Base-by-base conservation (phyloP, 1,140 invertebrate genomes). In the Lanistes nyassanus region DNA sequence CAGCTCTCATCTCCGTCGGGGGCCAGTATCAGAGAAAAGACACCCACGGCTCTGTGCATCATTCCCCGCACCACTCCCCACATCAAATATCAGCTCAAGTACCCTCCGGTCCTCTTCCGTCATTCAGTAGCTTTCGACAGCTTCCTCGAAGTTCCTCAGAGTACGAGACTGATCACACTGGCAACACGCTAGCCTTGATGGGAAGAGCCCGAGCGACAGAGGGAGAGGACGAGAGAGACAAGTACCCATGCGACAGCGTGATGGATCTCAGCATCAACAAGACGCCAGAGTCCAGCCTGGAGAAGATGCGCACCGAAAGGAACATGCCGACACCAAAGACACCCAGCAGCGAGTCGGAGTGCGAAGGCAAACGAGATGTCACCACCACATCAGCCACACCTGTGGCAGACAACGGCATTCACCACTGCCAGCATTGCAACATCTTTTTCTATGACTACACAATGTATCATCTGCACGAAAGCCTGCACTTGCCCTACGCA, bases 371-470 rank as follows among this genome's bases (percentile, higher is more conserved):
- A 36, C 70, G 70, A 29, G 70, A 72, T 56, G 70, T 72, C 36
- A 69, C 42, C 42, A 60, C 70, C n/a, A 60, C 70, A 36, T 84
- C 84, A 23, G 79, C 76, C 39, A 82, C 82, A 3, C 83, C 84
- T 21, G 80, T 81, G 3, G 83, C 80, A 23, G 86, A 87, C 78
- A 82, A 79, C 73, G 77, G 79, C 31, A 83, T 86, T 34, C 86
- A 87, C 74, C 85, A 86, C 66, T 87, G 86, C 79, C 79, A 79
- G 19, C 86, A 87, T 76, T 87, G 86, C 70, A 85, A 85, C 81
- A 86, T 87, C 71, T 83, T 85, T 58, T 87, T 86, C 79, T 82
- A 85, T 53, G 86, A 87, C 77, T 87, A 82, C 79, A 87, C 84
- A 6, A 87, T 87, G 86, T 87, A 80, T 74, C 83, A 87, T 66